Percentiles rank a stretch among this genome's conserved stretches.
phyloP scores from a whole-genome alignment of 2,888 invertebrate genomes.

The Pristionchus japonicus region DNA sequence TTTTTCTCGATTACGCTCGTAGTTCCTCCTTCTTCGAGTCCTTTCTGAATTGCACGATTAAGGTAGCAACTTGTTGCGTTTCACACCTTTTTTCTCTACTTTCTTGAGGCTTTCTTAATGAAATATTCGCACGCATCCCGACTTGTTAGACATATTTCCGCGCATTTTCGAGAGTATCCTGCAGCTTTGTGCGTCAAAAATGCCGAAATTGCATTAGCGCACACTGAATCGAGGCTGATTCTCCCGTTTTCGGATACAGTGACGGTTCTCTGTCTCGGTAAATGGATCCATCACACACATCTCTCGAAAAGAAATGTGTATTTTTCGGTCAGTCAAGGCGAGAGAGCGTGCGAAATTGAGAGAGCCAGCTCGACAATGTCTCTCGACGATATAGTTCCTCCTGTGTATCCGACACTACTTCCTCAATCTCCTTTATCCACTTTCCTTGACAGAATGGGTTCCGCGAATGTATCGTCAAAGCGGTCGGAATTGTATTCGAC shows the following conservation, averaged over 20 bases:
- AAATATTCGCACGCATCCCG: no score
- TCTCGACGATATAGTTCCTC: not conserved
- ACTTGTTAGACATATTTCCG: no score
- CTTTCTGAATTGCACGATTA: no score
- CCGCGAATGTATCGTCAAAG: not conserved
- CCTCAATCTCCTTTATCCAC: not conserved
- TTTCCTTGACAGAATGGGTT: not conserved
- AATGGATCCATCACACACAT: no score
- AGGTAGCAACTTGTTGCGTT: no score
- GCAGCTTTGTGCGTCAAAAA: not conserved
- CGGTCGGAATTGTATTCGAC: not conserved
- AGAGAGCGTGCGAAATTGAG: no score
- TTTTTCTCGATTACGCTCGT: not conserved
- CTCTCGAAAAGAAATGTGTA: no score
- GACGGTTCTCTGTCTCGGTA: not conserved
- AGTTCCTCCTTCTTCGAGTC: not conserved
- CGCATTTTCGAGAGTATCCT: no score
- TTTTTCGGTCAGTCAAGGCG: no score
- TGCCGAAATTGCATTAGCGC: not conserved
- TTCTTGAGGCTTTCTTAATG: no score
- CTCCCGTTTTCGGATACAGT: not conserved
- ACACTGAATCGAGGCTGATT: not conserved
- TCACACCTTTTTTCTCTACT: no score
- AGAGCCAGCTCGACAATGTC: no score
- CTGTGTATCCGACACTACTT: not conserved